Evolutionary conservation across 2,113 vertebrate species (phyloP), one percentile per base, ranked within the genome.

Genomic region (Athene noctua): DNA sequence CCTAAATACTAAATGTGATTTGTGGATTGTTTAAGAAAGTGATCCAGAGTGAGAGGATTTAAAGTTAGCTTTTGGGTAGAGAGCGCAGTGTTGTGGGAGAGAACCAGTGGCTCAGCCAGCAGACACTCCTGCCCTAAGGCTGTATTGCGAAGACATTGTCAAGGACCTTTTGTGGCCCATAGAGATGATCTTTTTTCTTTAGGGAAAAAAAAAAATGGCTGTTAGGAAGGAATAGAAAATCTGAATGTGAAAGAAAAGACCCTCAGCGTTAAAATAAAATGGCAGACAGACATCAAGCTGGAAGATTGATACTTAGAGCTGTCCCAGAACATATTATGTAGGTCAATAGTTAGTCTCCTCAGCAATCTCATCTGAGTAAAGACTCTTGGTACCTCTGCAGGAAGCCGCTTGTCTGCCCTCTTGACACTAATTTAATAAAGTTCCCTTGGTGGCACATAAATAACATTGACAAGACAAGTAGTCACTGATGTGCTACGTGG

Each of bases 241-340:
- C 57, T 52, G 65, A 40, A 80, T 72, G 63, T 70, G 71, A 77
- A 82, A 79, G 30, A 23, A 73, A 77, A 84, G 52, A 36, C 51
- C 77, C 27, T 68, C 40, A 73, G 51, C 49, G 0, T 80, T 84
- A 57, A 72, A 86, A 73, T 61, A 34, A 92, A 75, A 55, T 9
- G 26, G 20, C 67, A 90, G 75, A 19, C 51, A 94, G 77, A 14
- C 85, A 30, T 14, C 34, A 47, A 44, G 11, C 71, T 83, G 7
- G 21, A 62, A 91, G 62, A 78, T 17, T 96, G 95, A 86, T 96
- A 58, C 86, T 90, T 94, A 61, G 38, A 94, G 80, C 72, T 74
- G 93, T 78, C 95, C 93, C 96, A 96, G 90, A 95, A 91, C 49
- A 34, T 13, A 3, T 73, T 95, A 94, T 97, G 86, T 97, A 96